These are phyloP conservation scores for Chorisops tibialis DNA, from an alignment of 2,888 invertebrate genomes.

Conservation along the genomic window DNA sequence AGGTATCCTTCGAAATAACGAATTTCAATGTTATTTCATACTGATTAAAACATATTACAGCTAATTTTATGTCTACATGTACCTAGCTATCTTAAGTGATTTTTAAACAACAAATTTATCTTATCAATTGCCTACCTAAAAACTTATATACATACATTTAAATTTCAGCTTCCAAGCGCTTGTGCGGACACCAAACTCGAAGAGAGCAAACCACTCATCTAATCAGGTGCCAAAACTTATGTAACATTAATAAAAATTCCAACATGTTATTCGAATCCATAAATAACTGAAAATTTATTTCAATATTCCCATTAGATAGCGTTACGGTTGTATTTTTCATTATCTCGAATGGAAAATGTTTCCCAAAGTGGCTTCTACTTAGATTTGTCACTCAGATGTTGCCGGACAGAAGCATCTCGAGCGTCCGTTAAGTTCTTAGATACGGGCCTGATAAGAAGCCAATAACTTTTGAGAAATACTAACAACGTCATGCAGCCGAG, in stretches of 20 bases:
- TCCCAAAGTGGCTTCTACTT: slow-evolving; percentile 2
- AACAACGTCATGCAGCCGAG: too few relatives aligned
- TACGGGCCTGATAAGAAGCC: slow-evolving; percentile 7
- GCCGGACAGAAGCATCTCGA: slow-evolving; percentile 8
- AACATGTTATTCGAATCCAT: slow-evolving; percentile 17
- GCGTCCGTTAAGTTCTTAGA: slow-evolving; percentile 18
- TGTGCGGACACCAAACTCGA: too few relatives aligned
- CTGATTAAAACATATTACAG: too few relatives aligned
- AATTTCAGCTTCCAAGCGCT: too few relatives aligned
- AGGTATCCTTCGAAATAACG: too few relatives aligned
- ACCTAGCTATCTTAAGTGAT: too few relatives aligned
- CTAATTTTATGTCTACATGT: too few relatives aligned
- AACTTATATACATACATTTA: too few relatives aligned
- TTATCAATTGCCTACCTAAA: too few relatives aligned
- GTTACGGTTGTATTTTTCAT: neutral
- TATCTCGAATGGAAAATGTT: slow-evolving; percentile 5
- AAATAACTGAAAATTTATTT: slow-evolving; percentile 18
- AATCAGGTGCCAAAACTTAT: slow-evolving; percentile 24
- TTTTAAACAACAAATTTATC: too few relatives aligned
- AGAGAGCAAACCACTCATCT: neutral
- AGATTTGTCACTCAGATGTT: neutral
- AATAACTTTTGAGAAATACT: slow-evolving; percentile 3
- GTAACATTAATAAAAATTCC: slow-evolving; percentile 23
- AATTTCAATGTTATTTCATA: too few relatives aligned
- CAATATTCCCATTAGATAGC: slow-evolving; percentile 15